Evolutionary conservation across 2,113 vertebrate species (phyloP).

Genomic region (Tenebrosternarchus preto): DNA sequence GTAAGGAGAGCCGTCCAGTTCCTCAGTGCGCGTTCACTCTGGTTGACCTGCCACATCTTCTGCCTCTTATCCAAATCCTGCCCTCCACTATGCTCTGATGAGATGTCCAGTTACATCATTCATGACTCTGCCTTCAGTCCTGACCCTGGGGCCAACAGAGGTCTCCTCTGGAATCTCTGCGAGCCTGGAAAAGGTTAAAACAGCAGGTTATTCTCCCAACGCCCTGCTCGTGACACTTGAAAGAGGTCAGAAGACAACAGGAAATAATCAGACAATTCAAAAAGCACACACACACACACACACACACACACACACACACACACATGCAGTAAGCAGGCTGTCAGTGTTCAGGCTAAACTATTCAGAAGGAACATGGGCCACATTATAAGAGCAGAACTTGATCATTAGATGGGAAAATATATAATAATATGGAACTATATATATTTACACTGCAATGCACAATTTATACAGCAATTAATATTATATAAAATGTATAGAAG

Average conservation of each 20-base stretch:
- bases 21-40: constrained; percentile 68
- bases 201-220: constrained; percentile 11
- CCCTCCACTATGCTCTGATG: constrained; percentile 57
- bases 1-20: constrained; percentile 66
- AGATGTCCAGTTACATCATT: constrained; percentile 50
- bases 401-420: no score
- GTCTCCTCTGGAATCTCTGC: constrained; percentile 37
- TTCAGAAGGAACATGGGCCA: no score
- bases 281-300: background rate
- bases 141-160: constrained; percentile 34
- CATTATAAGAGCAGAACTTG: no score
- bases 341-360: no score
- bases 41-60: constrained; percentile 69
- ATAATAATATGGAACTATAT: no score
- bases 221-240: background rate
- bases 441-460: no score
- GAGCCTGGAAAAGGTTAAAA: constrained; percentile 41
- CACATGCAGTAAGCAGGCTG: no score
- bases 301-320: no score
- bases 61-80: constrained; percentile 68
- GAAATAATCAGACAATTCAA: background rate
- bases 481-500: no score
- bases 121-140: constrained; percentile 50
- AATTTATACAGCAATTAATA: no score
- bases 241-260: background rate